Base-by-base conservation (phyloP, 2,888 invertebrate species). In the Melanotus villosus region DNA sequence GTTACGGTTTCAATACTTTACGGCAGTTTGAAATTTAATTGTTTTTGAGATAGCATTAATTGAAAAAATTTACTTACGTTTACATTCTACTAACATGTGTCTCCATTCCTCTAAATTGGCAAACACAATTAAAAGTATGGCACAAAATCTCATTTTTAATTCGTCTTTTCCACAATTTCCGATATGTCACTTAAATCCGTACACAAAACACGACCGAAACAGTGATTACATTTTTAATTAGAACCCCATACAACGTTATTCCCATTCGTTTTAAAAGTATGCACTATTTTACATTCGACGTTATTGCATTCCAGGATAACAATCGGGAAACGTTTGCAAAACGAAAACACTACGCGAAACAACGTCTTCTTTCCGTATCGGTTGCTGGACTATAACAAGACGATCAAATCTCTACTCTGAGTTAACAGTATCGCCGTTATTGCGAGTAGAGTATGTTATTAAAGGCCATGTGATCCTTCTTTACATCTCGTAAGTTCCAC, bases 141-240 rank as follows among this genome's bases (percentile, higher is more conserved):
- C 47, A 36, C 50, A 21, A 12, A 32, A 62, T 14, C 45, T 62
- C 60, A 62, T 62, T 34, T 26, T 62, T 41, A 26, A 34, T 14
- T 30, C 34, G 6, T 19, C 16, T 45, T 45, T 45, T 21, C 10
- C 38, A 26, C 41, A 21, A 19, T 6, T 21, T 19, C 16, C n/a
- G n/a, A n/a, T n/a, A n/a, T n/a, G n/a, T n/a, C n/a, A n/a, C n/a
- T n/a, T n/a, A n/a, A 45, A 2, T 32, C 9, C 12, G 14, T 21
- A 16, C 23, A 47, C 12, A 12, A 12, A 47, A 47, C n/a, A 26
- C 26, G 26, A 3, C 26, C 26, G 7, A 3, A 26, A 26, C n/a
- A n/a, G 2, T 36, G 34, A 12, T 38, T 14, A 38, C 14, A 38
- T 38, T 14, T 7, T 3, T 26, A 26, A 26, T n/a, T 26, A 26